These are phyloP conservation scores for Danio tinwini DNA, from an alignment of 2,797 vertebrate genomes.

Conservation along the genomic window DNA sequence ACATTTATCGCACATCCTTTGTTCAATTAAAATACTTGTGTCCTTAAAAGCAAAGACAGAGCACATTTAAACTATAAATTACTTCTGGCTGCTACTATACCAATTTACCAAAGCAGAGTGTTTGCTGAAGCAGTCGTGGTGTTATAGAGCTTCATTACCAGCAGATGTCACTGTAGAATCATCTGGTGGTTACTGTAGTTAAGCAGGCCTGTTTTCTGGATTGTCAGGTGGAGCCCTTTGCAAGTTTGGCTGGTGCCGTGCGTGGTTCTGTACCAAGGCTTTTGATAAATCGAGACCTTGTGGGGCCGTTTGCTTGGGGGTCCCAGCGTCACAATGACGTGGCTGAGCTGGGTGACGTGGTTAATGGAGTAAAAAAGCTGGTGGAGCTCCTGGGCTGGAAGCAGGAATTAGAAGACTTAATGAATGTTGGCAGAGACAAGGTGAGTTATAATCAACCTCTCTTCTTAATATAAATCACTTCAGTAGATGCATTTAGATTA, in stretches of 20 bases:
- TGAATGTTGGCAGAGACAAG: slow-evolving; percentile 60
- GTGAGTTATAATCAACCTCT: slow-evolving; percentile 42
- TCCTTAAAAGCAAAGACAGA: too few relatives aligned
- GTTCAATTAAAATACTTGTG: too few relatives aligned
- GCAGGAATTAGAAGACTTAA: slow-evolving; percentile 78
- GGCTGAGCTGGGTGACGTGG: slow-evolving; percentile 86
- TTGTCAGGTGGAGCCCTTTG: slow-evolving; percentile 93
- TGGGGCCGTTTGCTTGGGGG: slow-evolving; percentile 83
- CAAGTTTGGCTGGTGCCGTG: slow-evolving; percentile 85
- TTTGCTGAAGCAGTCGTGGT: background rate
- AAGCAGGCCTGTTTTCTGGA: background rate
- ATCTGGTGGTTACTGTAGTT: too few relatives aligned
- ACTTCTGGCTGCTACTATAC: too few relatives aligned
- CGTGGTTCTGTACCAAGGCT: slow-evolving; percentile 83
- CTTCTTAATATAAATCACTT: background rate
- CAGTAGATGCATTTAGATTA: background rate
- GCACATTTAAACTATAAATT: too few relatives aligned
- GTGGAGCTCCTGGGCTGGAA: slow-evolving; percentile 87
- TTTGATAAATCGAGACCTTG: slow-evolving; percentile 89
- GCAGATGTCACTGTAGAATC: slow-evolving; percentile 36
- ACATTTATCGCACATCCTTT: too few relatives aligned
- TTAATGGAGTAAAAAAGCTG: slow-evolving; percentile 79
- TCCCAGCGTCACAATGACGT: slow-evolving; percentile 76
- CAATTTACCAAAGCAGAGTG: too few relatives aligned
- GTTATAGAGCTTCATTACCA: background rate